Evolutionary conservation across 2,113 vertebrate genomes (phyloP), one percentile per base, ranked within the genome.

Genomic region (Entomyzon cyanotis): DNA sequence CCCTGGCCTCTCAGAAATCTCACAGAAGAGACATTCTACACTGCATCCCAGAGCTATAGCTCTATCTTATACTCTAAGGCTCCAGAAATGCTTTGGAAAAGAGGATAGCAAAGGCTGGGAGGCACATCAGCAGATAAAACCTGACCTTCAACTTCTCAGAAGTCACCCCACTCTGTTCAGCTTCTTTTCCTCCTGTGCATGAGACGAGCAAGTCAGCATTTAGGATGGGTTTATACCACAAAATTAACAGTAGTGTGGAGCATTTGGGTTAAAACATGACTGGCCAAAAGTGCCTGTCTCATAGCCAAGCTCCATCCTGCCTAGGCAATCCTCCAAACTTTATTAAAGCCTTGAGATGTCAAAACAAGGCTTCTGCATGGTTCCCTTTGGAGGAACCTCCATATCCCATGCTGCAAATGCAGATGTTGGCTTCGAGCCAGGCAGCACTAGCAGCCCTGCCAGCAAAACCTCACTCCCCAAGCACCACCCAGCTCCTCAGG

Each of bases 331-430:
- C 60, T 94, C 91, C 93, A 92, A 75, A 87, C 12, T 53, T 67
- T 58, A 93, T 68, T 71, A 84, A 93, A 91, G 84, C 77, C 80
- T 85, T 50, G 53, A 95, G 90, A 91, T 95, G 78, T 89, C 93
- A 95, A 96, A 96, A 87, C 73, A 95, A 89, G 35, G 28, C 64
- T 95, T 87, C 65, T 93, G 58, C 73, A 68, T 12, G 0, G 0
- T 41, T 89, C 62, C 25, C 58, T 85, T 90, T 41, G 5, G 49
- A 80, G 85, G 70, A 71, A 64, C n/a, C 60, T 95, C 84, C 58
- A 10, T 24, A 11, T 1, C 50, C 56, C 33, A 1, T 37, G 21
- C 64, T 2, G 1, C 68, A 93, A 87, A 94, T 46, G 77, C 77
- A 91, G 93, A 47, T 1, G 0, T 52, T 96, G 91, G 93, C 91